Conservation (phyloP, 2,113 vertebrate genomes). For the Balaeniceps rex region DNA sequence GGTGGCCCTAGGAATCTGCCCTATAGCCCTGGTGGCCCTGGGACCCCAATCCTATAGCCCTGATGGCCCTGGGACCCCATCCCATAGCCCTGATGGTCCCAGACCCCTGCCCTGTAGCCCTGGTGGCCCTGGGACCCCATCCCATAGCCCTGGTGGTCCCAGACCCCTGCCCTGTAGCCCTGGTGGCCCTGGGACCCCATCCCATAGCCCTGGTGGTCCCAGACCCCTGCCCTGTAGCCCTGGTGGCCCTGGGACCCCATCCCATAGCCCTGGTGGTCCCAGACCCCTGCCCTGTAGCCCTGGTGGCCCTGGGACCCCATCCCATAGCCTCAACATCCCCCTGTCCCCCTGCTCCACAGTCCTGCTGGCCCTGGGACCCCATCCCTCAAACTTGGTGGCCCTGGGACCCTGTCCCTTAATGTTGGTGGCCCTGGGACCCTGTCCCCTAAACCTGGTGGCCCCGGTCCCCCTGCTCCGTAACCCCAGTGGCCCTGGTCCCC, state of each 20-base stretch:
- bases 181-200: neutral
- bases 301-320: neutral
- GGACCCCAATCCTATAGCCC: too few species aligned
- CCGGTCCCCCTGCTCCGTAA: neutral
- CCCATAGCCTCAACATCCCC: too few species aligned
- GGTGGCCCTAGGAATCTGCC: neutral
- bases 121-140: neutral
- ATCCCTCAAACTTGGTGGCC: neutral
- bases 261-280: too few species aligned
- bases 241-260: neutral
- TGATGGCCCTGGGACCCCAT: too few species aligned
- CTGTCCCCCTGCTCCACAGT: too few species aligned
- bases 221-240: too few species aligned
- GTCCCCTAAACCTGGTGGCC: neutral
- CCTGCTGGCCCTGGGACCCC: neutral
- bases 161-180: fast-evolving
- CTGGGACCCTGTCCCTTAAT: neutral
- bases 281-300: neutral
- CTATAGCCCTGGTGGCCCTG: too few species aligned
- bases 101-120: too few species aligned
- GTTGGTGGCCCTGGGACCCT: neutral
- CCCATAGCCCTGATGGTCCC: neutral
- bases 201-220: too few species aligned
- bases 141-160: neutral
- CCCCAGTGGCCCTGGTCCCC: neutral